phyloP scores from a whole-genome alignment of 2,888 invertebrate genomes.

The Diachrysia chrysitis region DNA sequence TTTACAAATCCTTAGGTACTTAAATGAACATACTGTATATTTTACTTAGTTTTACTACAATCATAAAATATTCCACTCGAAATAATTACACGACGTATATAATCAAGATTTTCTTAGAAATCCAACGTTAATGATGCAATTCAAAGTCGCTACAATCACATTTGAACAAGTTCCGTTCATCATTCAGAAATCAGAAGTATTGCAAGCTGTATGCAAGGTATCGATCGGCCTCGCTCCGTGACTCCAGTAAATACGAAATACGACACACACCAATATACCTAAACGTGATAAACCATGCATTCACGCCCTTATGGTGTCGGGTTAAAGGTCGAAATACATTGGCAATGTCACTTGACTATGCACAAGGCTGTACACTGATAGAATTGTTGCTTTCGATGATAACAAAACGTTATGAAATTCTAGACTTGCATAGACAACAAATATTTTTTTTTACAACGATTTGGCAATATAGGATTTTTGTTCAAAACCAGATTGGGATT shows the following conservation, averaged over 20 bases:
- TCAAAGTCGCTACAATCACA: constrained; percentile 2
- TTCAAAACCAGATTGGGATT: background rate
- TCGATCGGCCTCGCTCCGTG: constrained; percentile 43
- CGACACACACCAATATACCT: constrained; percentile 23
- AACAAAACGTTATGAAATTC: background rate
- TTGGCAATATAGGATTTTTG: background rate
- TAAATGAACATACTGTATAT: too few species aligned
- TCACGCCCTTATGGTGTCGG: constrained; percentile 3
- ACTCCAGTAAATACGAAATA: constrained; percentile 26
- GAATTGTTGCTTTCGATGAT: background rate
- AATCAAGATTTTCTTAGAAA: background rate
- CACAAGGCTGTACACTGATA: background rate
- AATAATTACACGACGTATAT: background rate
- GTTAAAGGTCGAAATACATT: constrained; percentile 11
- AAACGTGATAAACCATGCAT: background rate
- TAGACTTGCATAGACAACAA: background rate
- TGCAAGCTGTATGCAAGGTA: constrained; percentile 44
- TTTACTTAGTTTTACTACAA: background rate
- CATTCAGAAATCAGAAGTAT: background rate
- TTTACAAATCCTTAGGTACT: too few species aligned
- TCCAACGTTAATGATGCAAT: background rate
- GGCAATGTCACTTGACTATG: background rate
- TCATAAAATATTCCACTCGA: background rate
- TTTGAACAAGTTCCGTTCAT: background rate
- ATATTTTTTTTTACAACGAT: background rate